These are phyloP conservation scores for Callinectes sapidus DNA, from an alignment of 2,888 invertebrate genomes.

Conservation along the genomic window DNA sequence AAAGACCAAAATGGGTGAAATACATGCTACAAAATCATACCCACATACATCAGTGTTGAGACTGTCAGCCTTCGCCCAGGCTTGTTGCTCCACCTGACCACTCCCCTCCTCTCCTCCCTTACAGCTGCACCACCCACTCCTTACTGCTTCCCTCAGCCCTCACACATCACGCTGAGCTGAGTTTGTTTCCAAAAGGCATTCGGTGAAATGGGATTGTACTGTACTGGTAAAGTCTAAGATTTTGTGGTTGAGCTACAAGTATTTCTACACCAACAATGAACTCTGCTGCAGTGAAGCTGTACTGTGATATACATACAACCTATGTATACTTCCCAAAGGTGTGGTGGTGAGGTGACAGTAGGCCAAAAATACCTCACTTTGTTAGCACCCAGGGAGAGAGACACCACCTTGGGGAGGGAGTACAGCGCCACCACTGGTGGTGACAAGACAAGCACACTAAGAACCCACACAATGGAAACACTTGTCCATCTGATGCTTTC, in stretches of 20 bases:
- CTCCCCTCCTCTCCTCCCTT: too few species aligned
- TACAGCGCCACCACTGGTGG: not conserved
- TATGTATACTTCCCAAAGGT: not conserved
- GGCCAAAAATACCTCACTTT: not conserved
- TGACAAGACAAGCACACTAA: not conserved
- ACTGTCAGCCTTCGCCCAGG: too few species aligned
- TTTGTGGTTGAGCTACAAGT: conserved; percentile 8
- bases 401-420: not conserved
- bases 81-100: too few species aligned
- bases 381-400: not conserved
- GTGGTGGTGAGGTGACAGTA: not conserved
- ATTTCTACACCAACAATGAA: not conserved
- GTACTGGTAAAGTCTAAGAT: not conserved
- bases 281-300: conserved; percentile 16
- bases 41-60: too few species aligned
- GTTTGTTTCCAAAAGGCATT: too few species aligned
- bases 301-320: not conserved
- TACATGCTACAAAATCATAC: too few species aligned
- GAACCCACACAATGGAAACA: not conserved
- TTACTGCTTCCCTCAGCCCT: too few species aligned
- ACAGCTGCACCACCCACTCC: too few species aligned
- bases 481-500: not conserved
- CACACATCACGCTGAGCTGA: too few species aligned
- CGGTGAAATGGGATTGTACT: not conserved
- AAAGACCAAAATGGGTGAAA: too few species aligned